phyloP scores from a whole-genome alignment of 2,888 invertebrate species.

The Cistogaster globosa region DNA sequence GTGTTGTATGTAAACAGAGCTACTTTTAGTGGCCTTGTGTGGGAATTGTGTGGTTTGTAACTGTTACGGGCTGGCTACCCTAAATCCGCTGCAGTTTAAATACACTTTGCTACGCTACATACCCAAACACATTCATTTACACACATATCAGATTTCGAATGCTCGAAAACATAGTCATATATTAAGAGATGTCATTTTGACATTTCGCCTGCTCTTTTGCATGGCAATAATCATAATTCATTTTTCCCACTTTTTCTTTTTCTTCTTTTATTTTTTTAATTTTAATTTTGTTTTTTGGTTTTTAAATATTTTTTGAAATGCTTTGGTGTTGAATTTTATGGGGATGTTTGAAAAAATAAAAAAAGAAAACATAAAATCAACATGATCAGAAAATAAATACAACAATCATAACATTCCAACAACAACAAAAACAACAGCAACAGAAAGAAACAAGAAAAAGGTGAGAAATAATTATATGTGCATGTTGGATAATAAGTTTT shows the following conservation, averaged over 20 bases:
- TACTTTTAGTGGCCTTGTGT: conserved; percentile 70
- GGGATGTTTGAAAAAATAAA: conserved; percentile 55
- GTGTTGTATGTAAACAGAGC: conserved; percentile 23
- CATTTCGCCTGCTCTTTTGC: conserved; percentile 83
- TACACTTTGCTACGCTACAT: background rate
- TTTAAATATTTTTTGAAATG: conserved; percentile 18
- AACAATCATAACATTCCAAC: conserved; percentile 29
- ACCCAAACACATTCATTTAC: conserved; percentile 48
- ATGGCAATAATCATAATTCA: conserved; percentile 83
- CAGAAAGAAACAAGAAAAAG: conserved; percentile 57
- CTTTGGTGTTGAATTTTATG: conserved; percentile 60
- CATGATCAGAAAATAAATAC: conserved; percentile 55
- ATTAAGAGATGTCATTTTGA: conserved; percentile 83
- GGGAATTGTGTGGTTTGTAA: conserved; percentile 71
- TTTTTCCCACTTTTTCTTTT: conserved; percentile 76
- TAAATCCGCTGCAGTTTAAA: conserved; percentile 12
- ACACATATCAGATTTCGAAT: conserved; percentile 83
- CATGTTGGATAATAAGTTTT: background rate
- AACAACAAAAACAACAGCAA: conserved; percentile 5
- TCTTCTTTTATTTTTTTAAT: background rate
- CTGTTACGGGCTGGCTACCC: conserved; percentile 68
- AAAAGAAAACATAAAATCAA: background rate
- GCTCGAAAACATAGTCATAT: conserved; percentile 83
- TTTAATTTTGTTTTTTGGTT: too few species aligned
- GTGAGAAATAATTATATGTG: conserved; percentile 56